Percentiles rank a stretch among this genome's conserved stretches.
Conservation (phyloP, 2,113 vertebrate species). For the Lepisosteus osseus region DNA sequence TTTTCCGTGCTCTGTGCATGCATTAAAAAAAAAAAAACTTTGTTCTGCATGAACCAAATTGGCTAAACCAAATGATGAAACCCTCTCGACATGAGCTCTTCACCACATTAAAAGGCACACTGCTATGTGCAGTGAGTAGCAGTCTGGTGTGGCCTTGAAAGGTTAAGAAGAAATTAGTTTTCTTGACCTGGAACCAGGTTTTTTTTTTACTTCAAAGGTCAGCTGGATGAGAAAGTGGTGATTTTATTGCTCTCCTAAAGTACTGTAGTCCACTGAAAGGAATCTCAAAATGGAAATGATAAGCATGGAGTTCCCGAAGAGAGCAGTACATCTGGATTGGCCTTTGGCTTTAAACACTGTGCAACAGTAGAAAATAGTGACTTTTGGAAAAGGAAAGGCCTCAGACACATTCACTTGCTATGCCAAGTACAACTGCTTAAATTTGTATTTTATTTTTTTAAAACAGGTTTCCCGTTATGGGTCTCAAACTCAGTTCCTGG, state of each 20-base stretch:
- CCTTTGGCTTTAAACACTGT: neutral
- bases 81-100: conserved; percentile 41
- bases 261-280: neutral
- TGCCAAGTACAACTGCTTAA: no score
- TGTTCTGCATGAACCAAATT: no score
- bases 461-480: no score
- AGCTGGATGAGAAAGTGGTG: conserved; percentile 53
- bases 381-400: no score
- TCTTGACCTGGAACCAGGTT: conserved; percentile 73
- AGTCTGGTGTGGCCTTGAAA: conserved; percentile 54
- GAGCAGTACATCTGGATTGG: neutral
- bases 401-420: no score
- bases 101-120: conserved; percentile 58
- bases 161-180: conserved; percentile 71
- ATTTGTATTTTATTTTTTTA: no score
- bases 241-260: neutral
- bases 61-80: conserved; percentile 41
- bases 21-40: no score
- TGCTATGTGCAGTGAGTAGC: conserved; percentile 65
- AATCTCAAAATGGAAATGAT: neutral
- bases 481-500: no score
- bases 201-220: conserved; percentile 64
- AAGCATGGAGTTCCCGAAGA: neutral
- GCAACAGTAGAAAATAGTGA: neutral
- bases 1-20: no score